phyloP scores from a whole-genome alignment of 2,113 vertebrate species.

The Pomatostomus ruficeps region DNA sequence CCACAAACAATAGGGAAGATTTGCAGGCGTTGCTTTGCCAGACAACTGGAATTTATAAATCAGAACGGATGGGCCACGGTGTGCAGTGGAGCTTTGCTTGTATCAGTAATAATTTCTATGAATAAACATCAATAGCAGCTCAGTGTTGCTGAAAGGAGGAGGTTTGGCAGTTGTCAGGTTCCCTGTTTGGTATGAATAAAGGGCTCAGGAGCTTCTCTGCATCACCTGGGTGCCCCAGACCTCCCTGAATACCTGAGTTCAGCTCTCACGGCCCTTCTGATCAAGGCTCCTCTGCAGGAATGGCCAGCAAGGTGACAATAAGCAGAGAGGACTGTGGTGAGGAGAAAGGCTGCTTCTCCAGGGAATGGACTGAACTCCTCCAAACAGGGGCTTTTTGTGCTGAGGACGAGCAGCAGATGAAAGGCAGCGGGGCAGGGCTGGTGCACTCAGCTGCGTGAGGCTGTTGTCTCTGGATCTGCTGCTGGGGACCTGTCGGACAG shows the following conservation, averaged over 20 bases:
- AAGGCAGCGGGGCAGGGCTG: background rate
- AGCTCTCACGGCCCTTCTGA: background rate
- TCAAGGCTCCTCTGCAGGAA: background rate
- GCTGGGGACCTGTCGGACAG: background rate
- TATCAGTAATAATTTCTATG: background rate
- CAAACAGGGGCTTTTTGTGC: background rate
- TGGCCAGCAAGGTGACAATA: background rate
- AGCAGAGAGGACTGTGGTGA: fast-evolving
- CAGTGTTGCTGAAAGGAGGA: background rate
- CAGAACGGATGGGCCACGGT: background rate
- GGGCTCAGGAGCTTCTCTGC: background rate
- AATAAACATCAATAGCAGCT: background rate
- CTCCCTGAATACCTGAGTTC: background rate
- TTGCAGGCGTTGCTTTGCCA: background rate
- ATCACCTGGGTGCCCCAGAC: background rate
- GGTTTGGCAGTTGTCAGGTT: background rate
- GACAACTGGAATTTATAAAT: background rate
- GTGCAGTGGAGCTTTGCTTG: background rate
- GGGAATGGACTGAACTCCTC: background rate
- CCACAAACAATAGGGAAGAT: background rate
- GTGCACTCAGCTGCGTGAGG: fast-evolving
- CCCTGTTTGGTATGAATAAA: background rate
- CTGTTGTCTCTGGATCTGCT: background rate
- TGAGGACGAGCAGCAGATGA: background rate
- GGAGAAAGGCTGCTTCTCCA: background rate